Base-by-base conservation (phyloP, 2,888 invertebrate species). In the Hydroisotoma schaefferi region DNA sequence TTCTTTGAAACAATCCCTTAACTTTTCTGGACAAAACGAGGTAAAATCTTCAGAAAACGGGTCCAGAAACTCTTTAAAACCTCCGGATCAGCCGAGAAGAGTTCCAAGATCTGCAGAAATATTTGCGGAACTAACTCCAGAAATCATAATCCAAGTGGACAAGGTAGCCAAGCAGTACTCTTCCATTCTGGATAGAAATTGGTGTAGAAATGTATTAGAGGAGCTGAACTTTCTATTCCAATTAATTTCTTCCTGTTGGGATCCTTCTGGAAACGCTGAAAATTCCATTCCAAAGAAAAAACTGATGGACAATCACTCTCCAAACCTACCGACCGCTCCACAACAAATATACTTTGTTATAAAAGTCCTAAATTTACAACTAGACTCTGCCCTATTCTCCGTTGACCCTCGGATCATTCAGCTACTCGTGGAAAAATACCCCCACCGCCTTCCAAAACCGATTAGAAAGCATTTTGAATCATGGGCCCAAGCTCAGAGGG, bases 181-280 rank as follows among this genome's bases (percentile, higher is more conserved):
- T 27, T 53, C 49, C 1, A 51, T 63, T 2, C 47, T 70, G 0
- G 67, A 70, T 51, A 54, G 43, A 2, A 70, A 70, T 51, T 28
- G 64, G 12, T 64, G 67, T 38, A 37, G 59, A 28, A 62, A 43
- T 63, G 53, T 68, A 20, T 57, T 70, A 40, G 60, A 61, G 10
- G 70, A 70, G 57, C 23, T 70, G 12, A 54, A 58, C 23, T 65
- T 67, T 44, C 57, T 68, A n/a, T 64, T 67, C 28, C 67, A 69
- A 52, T 51, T 70, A 58, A 66, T 44, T 55, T 57, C 2, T 47
- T 61, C 22, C 48, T 47, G n/a, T 29, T 12, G 23, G 15, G 51
- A 20, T 18, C 22, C 22, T 22, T 4, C 12, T 8, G n/a, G 28
- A 10, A 20, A 15, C 18, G 29, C 6, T 54, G 47, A 33, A 54